Percentiles rank a stretch among this genome's conserved stretches.
Evolutionary conservation across 2,113 vertebrate genomes (phyloP).

Genomic region (Trogon melanurus): DNA sequence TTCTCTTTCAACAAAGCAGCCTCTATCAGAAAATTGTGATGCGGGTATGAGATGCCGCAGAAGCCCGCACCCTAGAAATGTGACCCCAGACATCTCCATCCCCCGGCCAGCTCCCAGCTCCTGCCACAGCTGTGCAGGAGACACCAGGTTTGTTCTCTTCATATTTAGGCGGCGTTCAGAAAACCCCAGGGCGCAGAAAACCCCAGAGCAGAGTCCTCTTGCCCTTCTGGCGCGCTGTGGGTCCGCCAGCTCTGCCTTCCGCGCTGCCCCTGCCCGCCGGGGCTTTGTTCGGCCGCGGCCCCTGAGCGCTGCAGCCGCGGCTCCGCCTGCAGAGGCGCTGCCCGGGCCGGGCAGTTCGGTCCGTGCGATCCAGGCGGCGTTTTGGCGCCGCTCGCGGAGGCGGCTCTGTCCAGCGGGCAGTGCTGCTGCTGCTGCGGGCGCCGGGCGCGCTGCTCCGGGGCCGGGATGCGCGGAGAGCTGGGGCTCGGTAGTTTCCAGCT

Average conservation of each 20-base stretch:
- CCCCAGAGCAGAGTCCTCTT: no score
- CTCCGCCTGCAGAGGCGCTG: not conserved
- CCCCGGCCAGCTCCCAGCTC: rapidly evolving
- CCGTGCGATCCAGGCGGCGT: conserved; percentile 65
- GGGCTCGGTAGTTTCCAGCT: not conserved
- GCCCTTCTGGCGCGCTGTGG: not conserved
- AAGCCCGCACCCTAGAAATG: not conserved
- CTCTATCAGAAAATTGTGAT: not conserved
- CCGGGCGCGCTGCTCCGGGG: not conserved
- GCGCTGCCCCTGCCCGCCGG: rapidly evolving
- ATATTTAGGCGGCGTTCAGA: rapidly evolving
- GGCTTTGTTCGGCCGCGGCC: no score
- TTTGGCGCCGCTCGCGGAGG: conserved; percentile 56
- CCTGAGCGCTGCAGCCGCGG: not conserved
- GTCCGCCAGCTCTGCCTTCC: not conserved
- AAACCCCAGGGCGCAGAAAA: not conserved
- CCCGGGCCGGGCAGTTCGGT: not conserved
- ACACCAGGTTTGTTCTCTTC: not conserved
- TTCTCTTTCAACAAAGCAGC: not conserved
- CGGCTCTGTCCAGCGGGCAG: conserved; percentile 49
- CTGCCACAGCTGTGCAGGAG: rapidly evolving
- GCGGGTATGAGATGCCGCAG: not conserved
- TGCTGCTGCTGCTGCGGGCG: not conserved
- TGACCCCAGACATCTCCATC: not conserved
- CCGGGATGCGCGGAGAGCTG: conserved; percentile 10